Percentiles rank a stretch among this genome's conserved stretches.
phyloP scores from a whole-genome alignment of 35 echinoderm and acorn worm genomes.

The Diadema setosum region DNA sequence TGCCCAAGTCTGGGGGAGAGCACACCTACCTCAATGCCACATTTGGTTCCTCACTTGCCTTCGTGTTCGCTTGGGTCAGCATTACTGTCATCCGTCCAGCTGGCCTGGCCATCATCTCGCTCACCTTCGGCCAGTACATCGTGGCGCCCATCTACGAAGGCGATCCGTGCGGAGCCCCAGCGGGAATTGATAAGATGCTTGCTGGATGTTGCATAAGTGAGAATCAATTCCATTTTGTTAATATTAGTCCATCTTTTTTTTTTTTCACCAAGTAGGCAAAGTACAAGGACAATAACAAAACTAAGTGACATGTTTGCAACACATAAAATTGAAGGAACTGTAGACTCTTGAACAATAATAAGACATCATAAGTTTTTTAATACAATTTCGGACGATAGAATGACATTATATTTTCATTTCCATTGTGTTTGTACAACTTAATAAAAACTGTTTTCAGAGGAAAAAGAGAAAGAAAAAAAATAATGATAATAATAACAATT shows the following conservation, averaged over 20 bases:
- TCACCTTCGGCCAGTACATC: constrained; percentile 21
- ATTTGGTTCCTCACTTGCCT: constrained; percentile 16
- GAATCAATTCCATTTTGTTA: neutral
- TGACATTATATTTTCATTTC: too few species aligned
- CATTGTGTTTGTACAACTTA: too few species aligned
- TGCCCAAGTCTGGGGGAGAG: constrained; percentile 16
- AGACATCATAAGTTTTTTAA: too few species aligned
- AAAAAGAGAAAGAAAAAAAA: too few species aligned
- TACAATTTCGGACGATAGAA: too few species aligned
- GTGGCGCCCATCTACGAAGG: constrained; percentile 17
- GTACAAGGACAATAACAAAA: too few species aligned
- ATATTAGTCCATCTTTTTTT: neutral
- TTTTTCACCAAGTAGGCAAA: too few species aligned
- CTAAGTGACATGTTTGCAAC: too few species aligned
- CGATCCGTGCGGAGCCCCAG: constrained; percentile 1
- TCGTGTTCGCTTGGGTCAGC: neutral
- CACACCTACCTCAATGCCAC: constrained; percentile 20
- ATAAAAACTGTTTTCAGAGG: too few species aligned
- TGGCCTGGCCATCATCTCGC: neutral
- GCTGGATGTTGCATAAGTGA: constrained; percentile 18
- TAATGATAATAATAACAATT: too few species aligned
- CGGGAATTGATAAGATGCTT: neutral
- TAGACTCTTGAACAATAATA: too few species aligned
- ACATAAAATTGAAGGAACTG: too few species aligned
- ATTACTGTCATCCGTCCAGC: constrained; percentile 2